Evolutionary conservation across 1,140 invertebrate genomes (phyloP), one percentile per base, ranked within the genome.

Genomic region (Cotesia glomerata): DNA sequence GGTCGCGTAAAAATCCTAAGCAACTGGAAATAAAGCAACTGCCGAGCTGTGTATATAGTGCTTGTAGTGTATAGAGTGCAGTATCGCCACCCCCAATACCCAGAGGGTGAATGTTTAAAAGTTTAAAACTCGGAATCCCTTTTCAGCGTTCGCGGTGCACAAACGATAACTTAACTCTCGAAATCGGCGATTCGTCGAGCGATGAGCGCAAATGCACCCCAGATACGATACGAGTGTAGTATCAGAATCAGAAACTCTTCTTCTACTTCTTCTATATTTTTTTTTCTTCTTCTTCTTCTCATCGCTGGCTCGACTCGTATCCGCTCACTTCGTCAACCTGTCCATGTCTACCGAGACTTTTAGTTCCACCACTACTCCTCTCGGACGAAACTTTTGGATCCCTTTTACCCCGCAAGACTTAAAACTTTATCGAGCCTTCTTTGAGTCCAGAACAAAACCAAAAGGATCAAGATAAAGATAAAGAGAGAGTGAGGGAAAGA

Each of bases 151-250:
- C 54, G 63, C 45, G 71, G 71, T 72, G 64, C 64, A 72, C 71
- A 67, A 72, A 72, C 71, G 71, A 67, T 64, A 72, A 72, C 71
- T 72, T 72, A 72, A 72, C 71, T 72, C 71, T 64, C 71, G 67
- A 72, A 72, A 72, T 72, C 71, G 71, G 64, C 63, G 71, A 72
- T 64, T 72, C 71, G 70, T 66, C 66, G 52, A 67, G 36, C 59
- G 71, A 72, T 72, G 71, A 72, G 71, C 56, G 71, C 49, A 39
- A 64, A 67, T 54, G 67, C 66, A 54, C 64, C 64, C 14, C 62
- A 56, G 66, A 72, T 59, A 54, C 62, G 66, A 52, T 67, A 51
- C 52, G 70, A 65, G 71, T 64, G 66, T 59, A 62, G 63, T 72
- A 72, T 72, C 70, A 72, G 70, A 49, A 67, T 35, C 49, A 45